These are phyloP conservation scores for Pinctada fucata DNA, from an alignment of 2,888 invertebrate genomes.

Conservation along the genomic window DNA sequence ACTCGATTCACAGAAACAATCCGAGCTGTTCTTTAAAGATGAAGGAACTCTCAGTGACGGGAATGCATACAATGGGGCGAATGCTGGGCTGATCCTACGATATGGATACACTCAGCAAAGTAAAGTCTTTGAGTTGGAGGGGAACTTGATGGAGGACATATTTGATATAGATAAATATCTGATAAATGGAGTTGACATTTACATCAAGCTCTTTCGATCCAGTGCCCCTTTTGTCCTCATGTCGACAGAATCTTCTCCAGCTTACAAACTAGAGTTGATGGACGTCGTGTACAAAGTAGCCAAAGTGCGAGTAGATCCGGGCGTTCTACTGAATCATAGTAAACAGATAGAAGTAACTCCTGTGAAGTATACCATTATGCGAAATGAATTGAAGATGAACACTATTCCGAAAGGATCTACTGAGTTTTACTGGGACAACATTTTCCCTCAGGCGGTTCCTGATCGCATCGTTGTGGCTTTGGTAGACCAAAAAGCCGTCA, in stretches of 20 bases:
- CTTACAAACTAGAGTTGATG: constrained; percentile 11
- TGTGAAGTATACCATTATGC: constrained; percentile 19
- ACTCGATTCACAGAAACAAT: constrained; percentile 18
- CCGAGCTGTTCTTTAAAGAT: constrained; percentile 14
- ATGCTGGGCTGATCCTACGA: constrained; percentile 22
- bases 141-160: no score
- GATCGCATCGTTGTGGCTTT: constrained; percentile 14
- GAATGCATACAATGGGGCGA: constrained; percentile 20
- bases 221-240: constrained; percentile 9
- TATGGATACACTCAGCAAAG: constrained; percentile 25
- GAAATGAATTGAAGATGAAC: constrained; percentile 29
- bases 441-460: constrained; percentile 12
- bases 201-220: constrained; percentile 23
- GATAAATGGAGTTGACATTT: constrained; percentile 11
- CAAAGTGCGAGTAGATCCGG: constrained; percentile 2
- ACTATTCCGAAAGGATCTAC: constrained; percentile 21
- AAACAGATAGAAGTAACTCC: background rate
- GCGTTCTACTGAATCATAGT: constrained; percentile 11
- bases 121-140: background rate
- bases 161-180: no score
- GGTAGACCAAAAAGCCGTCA: constrained; percentile 24
- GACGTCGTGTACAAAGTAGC: background rate
- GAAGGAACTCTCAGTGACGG: constrained; percentile 12
- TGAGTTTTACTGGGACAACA: no score
- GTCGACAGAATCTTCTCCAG: background rate